Percentiles rank a stretch among this genome's conserved stretches.
These are phyloP conservation scores for Apeltes quadracus DNA, from an alignment of 2,113 vertebrate species.

Conservation along the genomic window DNA sequence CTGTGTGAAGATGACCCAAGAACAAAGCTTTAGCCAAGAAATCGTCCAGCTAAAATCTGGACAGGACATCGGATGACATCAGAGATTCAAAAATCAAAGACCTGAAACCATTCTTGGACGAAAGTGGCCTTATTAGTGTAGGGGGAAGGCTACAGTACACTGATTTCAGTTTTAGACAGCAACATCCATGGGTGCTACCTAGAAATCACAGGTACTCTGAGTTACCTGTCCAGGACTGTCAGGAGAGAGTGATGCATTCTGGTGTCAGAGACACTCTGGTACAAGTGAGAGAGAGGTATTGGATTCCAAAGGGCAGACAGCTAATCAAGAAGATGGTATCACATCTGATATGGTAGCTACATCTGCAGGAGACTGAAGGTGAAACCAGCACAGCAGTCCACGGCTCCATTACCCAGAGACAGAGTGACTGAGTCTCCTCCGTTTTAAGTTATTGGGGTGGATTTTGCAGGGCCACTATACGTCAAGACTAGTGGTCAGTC, in stretches of 20 bases:
- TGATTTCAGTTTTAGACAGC: neutral
- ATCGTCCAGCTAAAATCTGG: too few species aligned
- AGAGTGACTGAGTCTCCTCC: slow-evolving; percentile 1
- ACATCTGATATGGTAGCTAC: too few species aligned
- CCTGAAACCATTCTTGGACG: neutral
- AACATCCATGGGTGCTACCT: neutral
- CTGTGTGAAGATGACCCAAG: neutral
- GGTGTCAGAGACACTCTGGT: neutral
- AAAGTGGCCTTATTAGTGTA: neutral
- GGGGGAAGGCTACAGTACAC: neutral
- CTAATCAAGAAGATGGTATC: neutral
- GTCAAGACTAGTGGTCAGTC: neutral
- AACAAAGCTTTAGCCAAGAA: neutral
- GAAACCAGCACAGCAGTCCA: slow-evolving; percentile 2
- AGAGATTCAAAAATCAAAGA: neutral
- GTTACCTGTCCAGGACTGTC: neutral
- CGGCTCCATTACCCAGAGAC: neutral
- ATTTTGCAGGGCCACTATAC: slow-evolving; percentile 7
- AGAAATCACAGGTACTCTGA: neutral
- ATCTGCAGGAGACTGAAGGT: neutral
- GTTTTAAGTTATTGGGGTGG: neutral
- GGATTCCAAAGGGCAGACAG: neutral
- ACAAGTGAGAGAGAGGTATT: neutral
- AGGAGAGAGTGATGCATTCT: neutral
- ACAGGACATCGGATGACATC: too few species aligned